phyloP scores from a whole-genome alignment of 2,797 vertebrate genomes.

The Premnoplex brunnescens region DNA sequence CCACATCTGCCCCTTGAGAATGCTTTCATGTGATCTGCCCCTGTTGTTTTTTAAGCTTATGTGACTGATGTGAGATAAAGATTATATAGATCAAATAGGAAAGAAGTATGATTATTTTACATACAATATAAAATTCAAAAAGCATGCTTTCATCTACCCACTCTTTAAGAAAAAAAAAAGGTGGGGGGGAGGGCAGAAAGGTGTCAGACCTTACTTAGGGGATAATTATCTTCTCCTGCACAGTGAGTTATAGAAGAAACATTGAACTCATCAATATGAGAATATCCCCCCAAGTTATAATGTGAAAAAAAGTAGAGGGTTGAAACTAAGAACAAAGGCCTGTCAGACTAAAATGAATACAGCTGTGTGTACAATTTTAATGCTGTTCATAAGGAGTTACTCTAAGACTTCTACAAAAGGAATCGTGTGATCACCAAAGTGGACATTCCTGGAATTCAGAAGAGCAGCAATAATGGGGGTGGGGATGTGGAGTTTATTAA shows the following conservation, averaged over 20 bases:
- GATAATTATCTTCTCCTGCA: constrained; percentile 42
- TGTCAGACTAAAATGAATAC: constrained; percentile 35
- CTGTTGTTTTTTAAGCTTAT: constrained; percentile 57
- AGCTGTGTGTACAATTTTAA: constrained; percentile 23
- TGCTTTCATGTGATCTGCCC: constrained; percentile 58
- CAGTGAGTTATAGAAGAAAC: constrained; percentile 19
- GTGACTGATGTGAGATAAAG: constrained; percentile 57
- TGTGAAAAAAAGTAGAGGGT: not conserved
- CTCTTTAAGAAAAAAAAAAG: not conserved
- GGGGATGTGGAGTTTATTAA: not conserved
- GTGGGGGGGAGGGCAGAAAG: not conserved
- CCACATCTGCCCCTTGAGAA: constrained; percentile 50
- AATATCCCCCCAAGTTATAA: constrained; percentile 54
- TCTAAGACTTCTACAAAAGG: not conserved
- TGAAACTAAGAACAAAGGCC: constrained; percentile 59
- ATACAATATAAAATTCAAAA: constrained; percentile 55
- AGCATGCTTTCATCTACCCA: constrained; percentile 52
- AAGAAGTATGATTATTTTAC: constrained; percentile 52
- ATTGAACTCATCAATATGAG: constrained; percentile 44
- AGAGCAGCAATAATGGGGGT: not conserved
- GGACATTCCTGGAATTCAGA: not conserved
- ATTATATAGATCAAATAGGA: constrained; percentile 62
- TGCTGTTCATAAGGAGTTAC: not conserved
- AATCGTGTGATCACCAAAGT: not conserved
- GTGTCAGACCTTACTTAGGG: constrained; percentile 23